Evolutionary conservation across 2,113 vertebrate species (phyloP).

Genomic region (Anoplopoma fimbria): DNA sequence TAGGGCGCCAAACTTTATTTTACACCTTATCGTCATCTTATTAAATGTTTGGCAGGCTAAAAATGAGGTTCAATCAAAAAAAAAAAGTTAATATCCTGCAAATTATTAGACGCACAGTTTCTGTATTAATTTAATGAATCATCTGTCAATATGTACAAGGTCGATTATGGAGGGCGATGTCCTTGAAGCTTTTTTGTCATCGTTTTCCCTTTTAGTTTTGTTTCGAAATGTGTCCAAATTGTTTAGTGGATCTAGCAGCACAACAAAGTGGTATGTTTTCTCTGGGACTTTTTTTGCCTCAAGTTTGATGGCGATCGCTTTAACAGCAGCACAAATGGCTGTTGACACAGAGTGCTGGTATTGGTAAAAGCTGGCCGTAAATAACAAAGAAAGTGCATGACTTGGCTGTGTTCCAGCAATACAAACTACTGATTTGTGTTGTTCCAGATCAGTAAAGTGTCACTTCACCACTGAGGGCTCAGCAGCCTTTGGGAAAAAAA

Average conservation of each 20-base stretch:
- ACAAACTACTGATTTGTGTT: neutral
- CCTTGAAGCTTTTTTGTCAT: neutral
- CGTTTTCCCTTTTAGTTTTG: neutral
- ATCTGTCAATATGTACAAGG: constrained; percentile 30
- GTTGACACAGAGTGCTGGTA: constrained; percentile 2
- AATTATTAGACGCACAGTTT: constrained; percentile 18
- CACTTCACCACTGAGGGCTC: neutral
- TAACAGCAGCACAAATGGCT: neutral
- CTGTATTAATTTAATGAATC: constrained; percentile 57
- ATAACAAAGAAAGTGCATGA: constrained; percentile 5
- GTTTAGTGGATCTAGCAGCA: no score
- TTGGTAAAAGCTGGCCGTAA: neutral
- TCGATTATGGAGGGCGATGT: constrained; percentile 18
- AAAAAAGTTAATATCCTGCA: constrained; percentile 54
- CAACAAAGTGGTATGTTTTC: neutral
- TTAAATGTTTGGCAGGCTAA: constrained; percentile 65
- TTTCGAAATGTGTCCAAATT: neutral
- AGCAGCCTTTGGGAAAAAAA: neutral
- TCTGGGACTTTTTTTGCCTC: neutral
- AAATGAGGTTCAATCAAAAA: constrained; percentile 40
- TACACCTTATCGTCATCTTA: constrained; percentile 50
- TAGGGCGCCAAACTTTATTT: constrained; percentile 40
- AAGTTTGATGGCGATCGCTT: neutral
- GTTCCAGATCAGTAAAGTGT: constrained; percentile 3
- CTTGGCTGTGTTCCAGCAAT: neutral